These are phyloP conservation scores for Sebastes goodei DNA, from an alignment of 2,797 vertebrate species.

Conservation along the genomic window DNA sequence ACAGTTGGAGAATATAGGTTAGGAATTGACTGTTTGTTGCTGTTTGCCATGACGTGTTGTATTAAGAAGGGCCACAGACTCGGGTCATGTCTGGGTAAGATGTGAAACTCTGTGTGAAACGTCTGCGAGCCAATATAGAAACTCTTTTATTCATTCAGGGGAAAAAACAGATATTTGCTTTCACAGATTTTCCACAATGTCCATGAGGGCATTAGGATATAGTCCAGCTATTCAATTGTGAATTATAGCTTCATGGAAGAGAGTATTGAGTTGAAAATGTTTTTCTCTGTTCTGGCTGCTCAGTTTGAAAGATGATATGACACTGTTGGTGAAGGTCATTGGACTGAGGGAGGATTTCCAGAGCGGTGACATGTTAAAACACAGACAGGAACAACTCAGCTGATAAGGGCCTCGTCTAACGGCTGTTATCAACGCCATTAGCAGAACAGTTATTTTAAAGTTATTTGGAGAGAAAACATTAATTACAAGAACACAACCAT, in stretches of 20 bases:
- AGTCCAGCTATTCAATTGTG: slow-evolving; percentile 17
- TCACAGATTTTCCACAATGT: slow-evolving; percentile 33
- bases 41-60: slow-evolving; percentile 6
- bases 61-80: neutral
- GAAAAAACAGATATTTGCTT: neutral
- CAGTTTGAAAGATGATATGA: slow-evolving; percentile 3
- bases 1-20: neutral
- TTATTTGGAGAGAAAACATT: slow-evolving; percentile 39
- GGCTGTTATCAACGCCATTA: slow-evolving; percentile 57
- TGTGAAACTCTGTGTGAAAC: neutral
- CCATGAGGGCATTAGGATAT: slow-evolving; percentile 22
- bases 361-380: slow-evolving; percentile 53
- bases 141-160: neutral
- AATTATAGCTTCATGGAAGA: slow-evolving; percentile 17
- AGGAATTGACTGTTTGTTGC: neutral
- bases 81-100: slow-evolving; percentile 20
- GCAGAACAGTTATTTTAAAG: slow-evolving; percentile 31
- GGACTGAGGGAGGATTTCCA: slow-evolving; percentile 50
- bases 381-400: slow-evolving; percentile 59
- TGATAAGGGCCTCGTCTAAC: slow-evolving; percentile 62
- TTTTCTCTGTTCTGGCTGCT: slow-evolving; percentile 8
- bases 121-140: neutral
- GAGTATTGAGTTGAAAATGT: slow-evolving; percentile 2
- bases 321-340: slow-evolving; percentile 45
- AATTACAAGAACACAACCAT: slow-evolving; percentile 26